Base-by-base conservation (phyloP, 2,797 vertebrate genomes). In the Sphaeramia orbicularis region DNA sequence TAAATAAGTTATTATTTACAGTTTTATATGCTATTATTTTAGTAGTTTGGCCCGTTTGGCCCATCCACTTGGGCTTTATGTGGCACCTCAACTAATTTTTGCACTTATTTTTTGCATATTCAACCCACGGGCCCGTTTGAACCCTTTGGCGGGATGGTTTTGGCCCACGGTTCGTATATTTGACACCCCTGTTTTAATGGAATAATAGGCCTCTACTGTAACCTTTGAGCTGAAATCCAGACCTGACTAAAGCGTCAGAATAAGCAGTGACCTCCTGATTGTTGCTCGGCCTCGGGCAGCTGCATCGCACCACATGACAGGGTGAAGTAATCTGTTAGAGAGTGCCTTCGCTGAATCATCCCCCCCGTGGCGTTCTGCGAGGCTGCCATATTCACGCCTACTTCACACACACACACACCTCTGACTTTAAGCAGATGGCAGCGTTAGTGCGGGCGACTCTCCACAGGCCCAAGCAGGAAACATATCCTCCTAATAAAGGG, bases 351-450 rank as follows among this genome's bases (percentile, higher is more conserved):
- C 71, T 80, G 77, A 86, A 64, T 86, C 80, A 80, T 57, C 44
- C 65, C 27, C 48, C 51, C 4, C 19, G 10, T 44, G 75, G 71
- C 65, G 55, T 63, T 62, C 56, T 53, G 35, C 67, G 38, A 59
- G 54, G 56, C 19, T 70, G 75, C 62, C 71, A 68, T 51, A 43
- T 70, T 66, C 67, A 76, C 75, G 65, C 71, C 41, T 62, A 65
- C 45, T 30, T 19, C 16, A 21, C 13, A 38, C 51, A 48, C 51
- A 65, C 64, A 71, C 37, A 57, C 40, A 67, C 52, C 10, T 52
- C 65, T 65, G 73, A 86, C 62, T 68, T 47, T 16, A 50, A 63
- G 53, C 85, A 89, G 86, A 85, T 85, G 80, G 85, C 59, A 45
- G 50, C 53, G 72, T 64, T 43, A 42, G 11, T 40, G 49, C 2